phyloP scores from a whole-genome alignment of 2,888 invertebrate genomes.

The Oligia strigilis region DNA sequence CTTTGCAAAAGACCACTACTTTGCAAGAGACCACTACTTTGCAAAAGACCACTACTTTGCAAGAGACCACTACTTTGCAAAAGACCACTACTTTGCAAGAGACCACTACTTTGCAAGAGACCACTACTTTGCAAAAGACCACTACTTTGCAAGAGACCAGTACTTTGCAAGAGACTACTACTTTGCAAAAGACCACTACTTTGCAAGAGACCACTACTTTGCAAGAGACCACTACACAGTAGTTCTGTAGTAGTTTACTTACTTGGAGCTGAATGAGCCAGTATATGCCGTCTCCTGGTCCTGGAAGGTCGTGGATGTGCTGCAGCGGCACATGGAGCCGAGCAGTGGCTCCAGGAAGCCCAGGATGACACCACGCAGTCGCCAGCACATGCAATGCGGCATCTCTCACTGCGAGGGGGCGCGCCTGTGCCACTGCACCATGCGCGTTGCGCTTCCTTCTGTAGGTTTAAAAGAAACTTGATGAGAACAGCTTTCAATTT shows the following conservation, averaged over 20 bases:
- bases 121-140: too few relatives aligned
- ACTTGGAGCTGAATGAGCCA: constrained; percentile 85
- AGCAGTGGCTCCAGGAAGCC: constrained; percentile 91
- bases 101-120: too few relatives aligned
- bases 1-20: too few relatives aligned
- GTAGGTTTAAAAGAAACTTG: not conserved
- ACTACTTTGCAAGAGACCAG: too few relatives aligned
- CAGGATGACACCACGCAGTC: constrained; percentile 93
- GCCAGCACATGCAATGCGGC: constrained; percentile 92
- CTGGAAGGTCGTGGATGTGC: constrained; percentile 77
- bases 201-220: too few relatives aligned
- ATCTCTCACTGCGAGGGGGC: constrained; percentile 89
- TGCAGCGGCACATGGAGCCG: constrained; percentile 81
- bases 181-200: not conserved
- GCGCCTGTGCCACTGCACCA: constrained; percentile 88
- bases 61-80: too few relatives aligned
- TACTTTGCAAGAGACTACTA: not conserved
- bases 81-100: too few relatives aligned
- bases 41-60: too few relatives aligned
- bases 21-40: too few relatives aligned
- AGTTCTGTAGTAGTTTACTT: constrained; percentile 46
- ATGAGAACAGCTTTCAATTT: not conserved
- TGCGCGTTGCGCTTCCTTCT: constrained; percentile 89
- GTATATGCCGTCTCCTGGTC: constrained; percentile 78
- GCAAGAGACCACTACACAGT: not conserved